A percentile compares a stretch with the other conserved stretches of the same genome.
Evolutionary conservation across 1,140 invertebrate species (phyloP).

Genomic region (Streblospio benedicti): DNA sequence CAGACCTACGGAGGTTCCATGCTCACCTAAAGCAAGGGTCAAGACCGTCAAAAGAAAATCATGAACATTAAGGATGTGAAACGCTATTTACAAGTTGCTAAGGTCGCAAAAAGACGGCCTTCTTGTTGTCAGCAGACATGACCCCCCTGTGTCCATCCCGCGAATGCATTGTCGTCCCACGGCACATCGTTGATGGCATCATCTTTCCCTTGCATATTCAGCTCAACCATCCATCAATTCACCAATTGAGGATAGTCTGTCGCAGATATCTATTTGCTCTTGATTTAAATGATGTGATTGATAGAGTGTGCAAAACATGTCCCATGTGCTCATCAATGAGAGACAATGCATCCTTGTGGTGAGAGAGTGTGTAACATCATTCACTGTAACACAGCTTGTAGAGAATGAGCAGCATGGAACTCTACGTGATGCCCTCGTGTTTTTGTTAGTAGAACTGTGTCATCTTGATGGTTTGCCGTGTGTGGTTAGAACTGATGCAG

Average conservation of each 20-base stretch:
- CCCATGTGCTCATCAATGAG: constrained; percentile 16
- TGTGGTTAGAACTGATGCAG: too few relatives aligned
- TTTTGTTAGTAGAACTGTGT: too few relatives aligned
- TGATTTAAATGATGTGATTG: constrained; percentile 18
- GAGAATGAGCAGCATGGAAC: too few relatives aligned
- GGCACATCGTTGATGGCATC: constrained; percentile 19
- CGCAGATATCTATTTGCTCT: constrained; percentile 18
- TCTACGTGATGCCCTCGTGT: too few relatives aligned
- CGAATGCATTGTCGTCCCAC: constrained; percentile 19
- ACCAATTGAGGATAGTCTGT: constrained; percentile 16
- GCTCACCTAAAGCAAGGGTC: constrained; percentile 22
- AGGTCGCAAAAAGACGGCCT: constrained; percentile 24
- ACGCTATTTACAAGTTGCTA: constrained; percentile 17
- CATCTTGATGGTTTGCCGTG: too few relatives aligned
- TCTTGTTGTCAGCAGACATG: constrained; percentile 14
- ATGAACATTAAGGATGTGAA: constrained; percentile 21
- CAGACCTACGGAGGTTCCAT: constrained; percentile 15
- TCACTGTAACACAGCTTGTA: too few relatives aligned
- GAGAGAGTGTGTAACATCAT: neutral
- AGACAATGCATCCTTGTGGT: neutral
- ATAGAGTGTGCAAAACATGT: neutral
- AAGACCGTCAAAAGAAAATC: constrained; percentile 20
- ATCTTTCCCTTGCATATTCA: constrained; percentile 19
- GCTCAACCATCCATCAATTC: constrained; percentile 13
- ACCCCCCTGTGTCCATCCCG: neutral